A percentile compares a stretch with the other conserved stretches of the same genome.
Conservation (phyloP, 30 jellyfish, hydroid and myxozoan genomes). For the Pseudorhiza aurosa region DNA sequence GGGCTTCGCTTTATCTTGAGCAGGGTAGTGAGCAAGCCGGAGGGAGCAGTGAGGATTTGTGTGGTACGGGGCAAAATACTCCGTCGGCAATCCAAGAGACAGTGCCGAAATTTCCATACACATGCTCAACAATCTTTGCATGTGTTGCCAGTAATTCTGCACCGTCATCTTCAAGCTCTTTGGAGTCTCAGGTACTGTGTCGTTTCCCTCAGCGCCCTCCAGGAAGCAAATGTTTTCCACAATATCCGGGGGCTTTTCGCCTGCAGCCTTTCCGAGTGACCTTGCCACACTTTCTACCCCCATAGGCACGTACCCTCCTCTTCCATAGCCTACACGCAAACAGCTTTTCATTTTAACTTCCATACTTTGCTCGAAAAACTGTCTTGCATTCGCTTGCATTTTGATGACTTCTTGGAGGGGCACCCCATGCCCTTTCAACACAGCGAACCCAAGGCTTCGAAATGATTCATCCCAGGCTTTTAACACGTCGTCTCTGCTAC, state of each 20-base stretch:
- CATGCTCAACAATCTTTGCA: background rate
- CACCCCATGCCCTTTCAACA: conserved; percentile 48
- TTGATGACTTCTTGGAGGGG: background rate
- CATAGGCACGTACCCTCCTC: conserved; percentile 55
- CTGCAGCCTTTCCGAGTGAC: background rate
- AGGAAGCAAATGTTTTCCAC: conserved; percentile 35
- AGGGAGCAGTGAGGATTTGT: conserved; percentile 13
- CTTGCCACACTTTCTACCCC: conserved; percentile 62
- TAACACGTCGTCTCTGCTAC: conserved; percentile 5
- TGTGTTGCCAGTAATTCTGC: conserved; percentile 13
- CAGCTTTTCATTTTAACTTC: conserved; percentile 35
- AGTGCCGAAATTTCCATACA: conserved; percentile 57
- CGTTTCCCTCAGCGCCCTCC: conserved; percentile 24
- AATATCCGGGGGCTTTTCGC: conserved; percentile 24
- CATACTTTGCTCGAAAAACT: conserved; percentile 19
- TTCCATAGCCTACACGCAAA: conserved; percentile 43
- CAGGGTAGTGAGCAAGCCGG: conserved; percentile 58
- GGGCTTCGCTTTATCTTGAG: conserved; percentile 25
- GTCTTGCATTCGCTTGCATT: conserved; percentile 15
- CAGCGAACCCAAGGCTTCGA: conserved; percentile 34
- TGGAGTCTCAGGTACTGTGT: conserved; percentile 32
- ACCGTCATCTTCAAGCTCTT: conserved; percentile 7
- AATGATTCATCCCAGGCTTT: conserved; percentile 33
- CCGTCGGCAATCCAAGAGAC: conserved; percentile 46
- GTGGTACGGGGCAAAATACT: conserved; percentile 9